phyloP scores from a whole-genome alignment of 2,797 vertebrate species.

The Vultur gryphus region DNA sequence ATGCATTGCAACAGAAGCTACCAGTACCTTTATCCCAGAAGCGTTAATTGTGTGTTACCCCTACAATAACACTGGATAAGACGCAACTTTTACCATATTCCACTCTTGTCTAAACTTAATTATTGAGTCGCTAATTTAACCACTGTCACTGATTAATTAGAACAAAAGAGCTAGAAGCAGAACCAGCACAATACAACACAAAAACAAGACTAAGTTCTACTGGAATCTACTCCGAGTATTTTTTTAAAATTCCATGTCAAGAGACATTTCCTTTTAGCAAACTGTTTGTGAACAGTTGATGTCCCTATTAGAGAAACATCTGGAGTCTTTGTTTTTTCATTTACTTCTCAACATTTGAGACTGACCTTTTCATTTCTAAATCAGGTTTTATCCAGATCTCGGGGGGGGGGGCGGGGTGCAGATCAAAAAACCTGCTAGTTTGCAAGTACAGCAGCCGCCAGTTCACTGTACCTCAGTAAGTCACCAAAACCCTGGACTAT shows the following conservation, averaged over 20 bases:
- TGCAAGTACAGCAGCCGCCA: not conserved
- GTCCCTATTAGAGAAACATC: conserved; percentile 40
- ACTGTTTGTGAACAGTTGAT: conserved; percentile 26
- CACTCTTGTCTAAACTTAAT: not conserved
- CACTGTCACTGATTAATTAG: not conserved
- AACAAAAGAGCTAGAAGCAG: not conserved
- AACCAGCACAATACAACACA: not conserved
- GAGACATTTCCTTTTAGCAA: conserved; percentile 44
- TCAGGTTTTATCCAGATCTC: not conserved
- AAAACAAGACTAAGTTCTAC: not conserved
- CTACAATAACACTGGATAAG: not conserved
- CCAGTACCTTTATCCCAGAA: not conserved
- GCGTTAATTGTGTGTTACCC: not conserved
- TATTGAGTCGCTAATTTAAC: not conserved
- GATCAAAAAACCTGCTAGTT: not conserved
- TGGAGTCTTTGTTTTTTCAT: conserved; percentile 24
- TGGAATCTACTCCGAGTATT: conserved; percentile 16
- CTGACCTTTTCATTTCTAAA: conserved; percentile 34
- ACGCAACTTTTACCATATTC: not conserved
- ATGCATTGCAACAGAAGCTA: not conserved
- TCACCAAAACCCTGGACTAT: not conserved
- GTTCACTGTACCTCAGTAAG: not conserved
- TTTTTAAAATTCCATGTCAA: conserved; percentile 27
- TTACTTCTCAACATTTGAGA: not conserved
- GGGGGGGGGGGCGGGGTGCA: too few relatives aligned